Percentiles rank a stretch among this genome's conserved stretches.
These are phyloP conservation scores for Ceratoteleas bidentatus DNA, from an alignment of 1,140 invertebrate species.

Conservation along the genomic window DNA sequence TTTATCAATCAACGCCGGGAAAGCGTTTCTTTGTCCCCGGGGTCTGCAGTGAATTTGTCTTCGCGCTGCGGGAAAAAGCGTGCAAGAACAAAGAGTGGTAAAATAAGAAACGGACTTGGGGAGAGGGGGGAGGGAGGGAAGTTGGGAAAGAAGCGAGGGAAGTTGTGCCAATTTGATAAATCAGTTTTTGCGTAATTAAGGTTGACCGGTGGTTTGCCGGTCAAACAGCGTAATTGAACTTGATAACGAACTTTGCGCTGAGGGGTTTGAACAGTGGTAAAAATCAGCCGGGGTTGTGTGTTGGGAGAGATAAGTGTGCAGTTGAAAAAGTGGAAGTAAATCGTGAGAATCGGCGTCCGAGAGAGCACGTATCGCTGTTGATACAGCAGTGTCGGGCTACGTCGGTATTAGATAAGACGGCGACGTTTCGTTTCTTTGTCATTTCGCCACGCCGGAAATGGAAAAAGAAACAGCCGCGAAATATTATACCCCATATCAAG, in stretches of 20 bases:
- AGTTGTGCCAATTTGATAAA: too few species aligned
- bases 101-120: too few species aligned
- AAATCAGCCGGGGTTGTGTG: conserved; percentile 46
- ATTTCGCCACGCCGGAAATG: conserved; percentile 51
- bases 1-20: too few species aligned
- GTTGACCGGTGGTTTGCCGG: too few species aligned
- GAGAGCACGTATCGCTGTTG: conserved; percentile 63
- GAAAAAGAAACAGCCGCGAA: conserved; percentile 48
- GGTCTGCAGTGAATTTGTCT: too few species aligned
- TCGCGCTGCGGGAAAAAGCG: too few species aligned
- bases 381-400: conserved; percentile 74
- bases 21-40: too few species aligned
- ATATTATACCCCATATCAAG: conserved; percentile 43
- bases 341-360: conserved; percentile 68
- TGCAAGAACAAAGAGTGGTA: too few species aligned
- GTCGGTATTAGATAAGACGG: conserved; percentile 74
- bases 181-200: too few species aligned
- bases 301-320: conserved; percentile 57
- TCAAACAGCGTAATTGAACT: conserved; percentile 29
- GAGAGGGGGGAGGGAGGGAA: too few species aligned
- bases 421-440: conserved; percentile 56
- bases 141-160: too few species aligned
- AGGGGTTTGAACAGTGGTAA: conserved; percentile 23
- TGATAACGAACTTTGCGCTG: conserved; percentile 31
- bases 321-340: conserved; percentile 76